Evolutionary conservation across 2,113 vertebrate genomes (phyloP), one percentile per base, ranked within the genome.

Genomic region (Trematocara marginatum): DNA sequence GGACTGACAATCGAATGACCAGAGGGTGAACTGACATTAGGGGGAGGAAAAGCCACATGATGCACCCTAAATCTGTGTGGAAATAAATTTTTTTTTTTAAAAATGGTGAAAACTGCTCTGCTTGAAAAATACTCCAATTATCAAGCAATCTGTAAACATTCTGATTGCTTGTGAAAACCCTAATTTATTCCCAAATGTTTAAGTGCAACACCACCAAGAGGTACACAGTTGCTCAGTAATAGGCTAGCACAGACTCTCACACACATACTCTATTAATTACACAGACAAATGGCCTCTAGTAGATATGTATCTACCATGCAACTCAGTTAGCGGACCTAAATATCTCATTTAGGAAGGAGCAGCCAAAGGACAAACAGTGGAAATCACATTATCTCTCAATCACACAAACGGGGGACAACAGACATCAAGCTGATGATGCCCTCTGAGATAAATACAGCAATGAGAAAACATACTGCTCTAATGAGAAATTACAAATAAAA

Each of bases 381-480:
- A 94, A 93, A 95, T 93, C 89, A 84, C 87, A 93, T 95, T 91
- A 94, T 91, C 88, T 91, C 86, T 90, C 90, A 71, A 91, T 94
- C 93, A 86, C 57, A 76, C 84, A 81, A 89, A 86, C 81, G 4
- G 84, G 23, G 82, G 90, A 83, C 64, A 87, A 80, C 87, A 87
- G 83, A 84, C 81, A 45, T 80, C 59, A 84, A 81, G 88, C 92
- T 29, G 85, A 86, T 79, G 80, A 87, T 64, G 74, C 80, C 82
- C 59, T 83, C 59, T n/a, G 74, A 92, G 85, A 92, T 79, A 85
- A 91, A 91, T 23, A 82, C 20, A 78, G 82, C 74, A 64, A 78
- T 34, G 61, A 87, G 56, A 51, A 79, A 91, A 76, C 66, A 82
- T 49, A 54, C 80, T 13, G 85, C 79, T 81, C 87, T 49, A 84